These are phyloP conservation scores for Pseudomyrmex cubaensis DNA, from an alignment of 1,140 invertebrate genomes.

Conservation along the genomic window DNA sequence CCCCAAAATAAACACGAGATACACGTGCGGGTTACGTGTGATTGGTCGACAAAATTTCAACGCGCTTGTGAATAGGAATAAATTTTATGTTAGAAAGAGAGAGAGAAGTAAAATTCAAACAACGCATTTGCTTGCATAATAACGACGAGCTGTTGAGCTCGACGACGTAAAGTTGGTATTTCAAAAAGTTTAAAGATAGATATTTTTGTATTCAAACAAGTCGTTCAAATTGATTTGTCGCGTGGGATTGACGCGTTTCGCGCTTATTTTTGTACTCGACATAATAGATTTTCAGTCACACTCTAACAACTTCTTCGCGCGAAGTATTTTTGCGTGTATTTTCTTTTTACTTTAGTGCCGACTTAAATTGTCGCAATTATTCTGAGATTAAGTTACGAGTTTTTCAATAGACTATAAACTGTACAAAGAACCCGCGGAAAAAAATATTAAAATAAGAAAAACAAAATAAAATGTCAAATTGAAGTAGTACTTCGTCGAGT, in stretches of 20 bases:
- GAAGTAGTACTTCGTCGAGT: too few relatives aligned
- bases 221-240: constrained; percentile 16
- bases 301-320: background rate
- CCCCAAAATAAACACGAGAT: too few relatives aligned
- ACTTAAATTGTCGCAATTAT: background rate
- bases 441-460: too few relatives aligned
- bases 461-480: too few relatives aligned
- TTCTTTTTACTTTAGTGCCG: background rate
- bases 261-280: constrained; percentile 17
- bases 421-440: too few relatives aligned
- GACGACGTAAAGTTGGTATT: background rate
- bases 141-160: background rate
- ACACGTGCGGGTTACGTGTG: too few relatives aligned
- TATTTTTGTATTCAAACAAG: constrained; percentile 13
- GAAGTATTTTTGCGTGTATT: background rate
- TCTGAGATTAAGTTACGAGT: too few relatives aligned
- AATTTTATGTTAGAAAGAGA: background rate
- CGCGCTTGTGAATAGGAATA: background rate
- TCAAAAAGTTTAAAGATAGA: background rate
- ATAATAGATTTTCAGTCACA: background rate
- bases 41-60: background rate
- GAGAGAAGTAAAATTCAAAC: background rate
- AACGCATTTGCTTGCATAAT: constrained; percentile 28
- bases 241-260: background rate
- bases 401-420: too few relatives aligned